Conservation (phyloP, 2,113 vertebrate species). For the Stegostoma tigrinum region DNA sequence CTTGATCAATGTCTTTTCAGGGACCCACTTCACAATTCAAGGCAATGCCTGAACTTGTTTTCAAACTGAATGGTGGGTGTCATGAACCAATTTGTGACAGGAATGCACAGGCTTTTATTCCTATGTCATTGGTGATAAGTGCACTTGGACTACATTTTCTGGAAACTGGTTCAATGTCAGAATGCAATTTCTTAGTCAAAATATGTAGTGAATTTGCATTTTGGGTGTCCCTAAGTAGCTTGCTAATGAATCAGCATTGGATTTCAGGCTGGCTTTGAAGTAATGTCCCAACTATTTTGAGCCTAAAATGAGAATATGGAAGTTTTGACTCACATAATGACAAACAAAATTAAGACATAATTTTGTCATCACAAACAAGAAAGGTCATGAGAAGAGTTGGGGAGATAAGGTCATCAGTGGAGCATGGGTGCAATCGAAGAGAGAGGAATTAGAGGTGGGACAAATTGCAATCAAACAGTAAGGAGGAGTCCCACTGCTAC, state of each 20-base stretch:
- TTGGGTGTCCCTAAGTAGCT: neutral
- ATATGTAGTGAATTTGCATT: neutral
- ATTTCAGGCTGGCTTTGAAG: neutral
- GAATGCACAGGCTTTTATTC: neutral
- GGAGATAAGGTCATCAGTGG: neutral
- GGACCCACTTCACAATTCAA: neutral
- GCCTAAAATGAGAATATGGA: neutral
- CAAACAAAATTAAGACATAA: neutral
- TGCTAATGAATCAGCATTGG: neutral
- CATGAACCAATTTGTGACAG: neutral
- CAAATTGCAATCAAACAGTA: neutral
- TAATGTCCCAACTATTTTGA: neutral
- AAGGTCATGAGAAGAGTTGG: neutral
- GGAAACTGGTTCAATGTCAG: neutral
- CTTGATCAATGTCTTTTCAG: neutral
- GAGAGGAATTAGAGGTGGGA: neutral
- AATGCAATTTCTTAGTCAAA: neutral
- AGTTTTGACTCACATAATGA: neutral
- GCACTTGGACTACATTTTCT: neutral
- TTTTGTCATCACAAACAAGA: neutral
- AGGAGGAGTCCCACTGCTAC: neutral
- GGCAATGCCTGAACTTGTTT: neutral
- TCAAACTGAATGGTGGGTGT: neutral
- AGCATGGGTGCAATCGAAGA: neutral
- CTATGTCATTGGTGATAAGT: conserved; percentile 19